A percentile compares a stretch with the other conserved stretches of the same genome.
phyloP scores from a whole-genome alignment of 2,797 vertebrate genomes.

The Emydoidea blandingii region DNA sequence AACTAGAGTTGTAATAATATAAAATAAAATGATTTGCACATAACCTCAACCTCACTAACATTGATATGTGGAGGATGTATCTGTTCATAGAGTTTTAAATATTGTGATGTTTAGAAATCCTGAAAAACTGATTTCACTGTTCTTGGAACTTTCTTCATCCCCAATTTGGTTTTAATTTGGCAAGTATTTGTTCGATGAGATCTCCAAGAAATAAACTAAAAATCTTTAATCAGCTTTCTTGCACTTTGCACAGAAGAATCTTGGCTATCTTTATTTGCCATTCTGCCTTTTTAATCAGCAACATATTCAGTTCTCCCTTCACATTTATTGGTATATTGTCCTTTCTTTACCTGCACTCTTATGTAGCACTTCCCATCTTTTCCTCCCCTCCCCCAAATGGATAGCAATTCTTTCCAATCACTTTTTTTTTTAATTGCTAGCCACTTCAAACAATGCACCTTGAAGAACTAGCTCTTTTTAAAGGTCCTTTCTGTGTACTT shows the following conservation, averaged over 20 bases:
- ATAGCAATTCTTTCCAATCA: neutral
- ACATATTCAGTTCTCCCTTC: neutral
- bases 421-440: conserved; percentile 37
- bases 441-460: conserved; percentile 11
- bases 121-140: neutral
- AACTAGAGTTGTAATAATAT: neutral
- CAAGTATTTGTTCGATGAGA: conserved; percentile 25
- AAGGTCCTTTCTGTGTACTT: neutral
- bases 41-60: conserved; percentile 1
- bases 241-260: conserved; percentile 25
- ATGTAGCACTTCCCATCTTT: neutral
- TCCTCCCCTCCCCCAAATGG: neutral
- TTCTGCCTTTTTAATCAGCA: neutral
- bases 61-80: neutral
- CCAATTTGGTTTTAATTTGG: conserved; percentile 42
- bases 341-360: neutral
- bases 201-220: conserved; percentile 27
- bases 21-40: neutral
- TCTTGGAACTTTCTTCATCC: neutral
- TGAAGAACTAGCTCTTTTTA: neutral
- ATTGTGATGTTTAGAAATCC: conserved; percentile 31
- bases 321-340: neutral
- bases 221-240: conserved; percentile 21
- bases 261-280: conserved; percentile 22
- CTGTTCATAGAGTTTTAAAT: neutral